Evolutionary conservation across 2,888 invertebrate species (phyloP).

Genomic region (Caradrina clavipalpis): DNA sequence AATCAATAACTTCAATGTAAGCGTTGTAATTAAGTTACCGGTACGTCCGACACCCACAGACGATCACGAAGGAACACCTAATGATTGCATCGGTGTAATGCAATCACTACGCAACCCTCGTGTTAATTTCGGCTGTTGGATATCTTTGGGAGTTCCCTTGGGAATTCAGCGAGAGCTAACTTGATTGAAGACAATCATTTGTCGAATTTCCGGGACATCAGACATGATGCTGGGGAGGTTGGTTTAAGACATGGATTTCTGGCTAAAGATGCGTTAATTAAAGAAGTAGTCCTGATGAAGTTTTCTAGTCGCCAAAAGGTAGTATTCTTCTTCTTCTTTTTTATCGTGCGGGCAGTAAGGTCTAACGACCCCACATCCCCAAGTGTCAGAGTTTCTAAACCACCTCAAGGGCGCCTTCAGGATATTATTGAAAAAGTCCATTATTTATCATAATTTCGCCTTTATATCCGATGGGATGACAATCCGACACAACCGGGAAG

Average conservation of each 20-base stretch:
- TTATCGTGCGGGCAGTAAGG: too few relatives aligned
- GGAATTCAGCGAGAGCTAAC: constrained; percentile 19
- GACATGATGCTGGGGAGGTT: not conserved
- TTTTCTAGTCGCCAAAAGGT: too few relatives aligned
- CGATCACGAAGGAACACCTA: constrained; percentile 61
- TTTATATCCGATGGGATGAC: too few relatives aligned
- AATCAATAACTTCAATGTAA: constrained; percentile 19
- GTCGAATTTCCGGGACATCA: not conserved
- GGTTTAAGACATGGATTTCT: not conserved
- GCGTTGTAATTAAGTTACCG: constrained; percentile 55
- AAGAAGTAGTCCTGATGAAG: too few relatives aligned
- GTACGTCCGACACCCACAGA: constrained; percentile 37
- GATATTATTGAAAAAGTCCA: too few relatives aligned
- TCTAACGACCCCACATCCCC: too few relatives aligned
- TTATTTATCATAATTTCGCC: too few relatives aligned
- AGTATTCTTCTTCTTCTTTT: too few relatives aligned
- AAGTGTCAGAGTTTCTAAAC: too few relatives aligned
- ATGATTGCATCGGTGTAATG: constrained; percentile 61
- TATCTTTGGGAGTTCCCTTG: constrained; percentile 21
- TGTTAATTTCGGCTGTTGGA: constrained; percentile 38
- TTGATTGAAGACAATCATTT: constrained; percentile 39
- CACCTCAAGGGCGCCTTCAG: too few relatives aligned
- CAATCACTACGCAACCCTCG: constrained; percentile 54
- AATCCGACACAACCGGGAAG: too few relatives aligned
- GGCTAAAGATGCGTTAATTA: too few relatives aligned